These are phyloP conservation scores for Phoenicopterus ruber DNA, from an alignment of 2,113 vertebrate genomes.

Conservation along the genomic window DNA sequence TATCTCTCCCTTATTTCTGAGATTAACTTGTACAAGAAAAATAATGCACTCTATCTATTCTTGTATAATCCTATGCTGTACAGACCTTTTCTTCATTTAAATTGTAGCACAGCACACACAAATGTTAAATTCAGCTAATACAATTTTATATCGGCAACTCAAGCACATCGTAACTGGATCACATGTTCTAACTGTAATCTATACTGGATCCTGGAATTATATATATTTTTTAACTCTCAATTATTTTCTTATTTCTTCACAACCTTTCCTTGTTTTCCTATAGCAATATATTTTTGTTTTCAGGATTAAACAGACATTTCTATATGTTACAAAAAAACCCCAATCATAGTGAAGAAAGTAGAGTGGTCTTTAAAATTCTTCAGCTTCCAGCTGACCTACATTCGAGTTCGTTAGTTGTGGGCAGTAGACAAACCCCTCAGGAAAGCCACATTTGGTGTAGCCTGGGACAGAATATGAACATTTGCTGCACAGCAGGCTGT, in stretches of 20 bases:
- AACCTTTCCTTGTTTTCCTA: not conserved
- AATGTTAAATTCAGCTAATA: not conserved
- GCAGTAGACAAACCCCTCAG: not conserved
- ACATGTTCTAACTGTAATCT: not conserved
- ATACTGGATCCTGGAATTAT: not conserved
- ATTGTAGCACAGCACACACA: not conserved
- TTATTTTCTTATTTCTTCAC: not conserved
- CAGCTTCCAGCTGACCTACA: slow-evolving; percentile 33
- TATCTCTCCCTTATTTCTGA: not conserved
- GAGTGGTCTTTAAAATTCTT: slow-evolving; percentile 17
- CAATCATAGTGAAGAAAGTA: not conserved
- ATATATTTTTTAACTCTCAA: not conserved
- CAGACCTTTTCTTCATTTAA: not conserved
- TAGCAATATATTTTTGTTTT: not conserved
- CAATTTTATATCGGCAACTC: not conserved
- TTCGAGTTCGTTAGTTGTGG: not conserved
- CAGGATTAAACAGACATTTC: not conserved
- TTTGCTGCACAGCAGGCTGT: not conserved
- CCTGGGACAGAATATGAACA: not conserved
- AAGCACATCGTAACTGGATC: not conserved
- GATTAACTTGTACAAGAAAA: not conserved
- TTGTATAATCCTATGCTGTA: not conserved
- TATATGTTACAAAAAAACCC: not conserved
- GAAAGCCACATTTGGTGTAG: not conserved
- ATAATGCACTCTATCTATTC: not conserved